phyloP scores from a whole-genome alignment of 1,140 invertebrate genomes.

The Drosophila lacertosa region DNA sequence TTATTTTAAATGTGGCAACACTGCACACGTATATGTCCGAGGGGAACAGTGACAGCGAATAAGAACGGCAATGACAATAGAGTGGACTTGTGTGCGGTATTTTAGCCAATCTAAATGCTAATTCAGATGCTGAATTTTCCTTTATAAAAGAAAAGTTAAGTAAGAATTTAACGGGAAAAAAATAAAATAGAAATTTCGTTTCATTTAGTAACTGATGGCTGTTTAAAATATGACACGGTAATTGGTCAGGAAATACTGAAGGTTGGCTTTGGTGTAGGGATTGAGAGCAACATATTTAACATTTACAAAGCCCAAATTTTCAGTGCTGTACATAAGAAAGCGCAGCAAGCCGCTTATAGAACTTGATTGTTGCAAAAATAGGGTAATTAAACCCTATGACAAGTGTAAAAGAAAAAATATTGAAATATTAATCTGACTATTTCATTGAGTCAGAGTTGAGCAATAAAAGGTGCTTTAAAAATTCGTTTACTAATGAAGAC shows the following conservation, averaged over 20 bases:
- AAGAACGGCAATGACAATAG: constrained; percentile 7
- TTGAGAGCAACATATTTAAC: not conserved
- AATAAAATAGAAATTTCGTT: constrained; percentile 24
- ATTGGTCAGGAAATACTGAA: too few relatives aligned
- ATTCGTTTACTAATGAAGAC: too few relatives aligned
- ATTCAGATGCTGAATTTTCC: constrained; percentile 2
- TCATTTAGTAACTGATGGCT: constrained; percentile 2
- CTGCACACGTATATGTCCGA: not conserved
- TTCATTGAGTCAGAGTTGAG: too few relatives aligned
- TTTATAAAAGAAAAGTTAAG: not conserved
- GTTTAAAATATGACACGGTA: constrained; percentile 18
- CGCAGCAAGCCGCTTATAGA: too few relatives aligned
- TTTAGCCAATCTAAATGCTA: not conserved
- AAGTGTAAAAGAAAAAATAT: too few relatives aligned
- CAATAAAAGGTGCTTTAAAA: too few relatives aligned
- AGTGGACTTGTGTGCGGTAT: constrained; percentile 8
- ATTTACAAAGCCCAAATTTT: constrained; percentile 2
- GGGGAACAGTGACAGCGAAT: too few relatives aligned
- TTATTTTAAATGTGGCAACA: not conserved
- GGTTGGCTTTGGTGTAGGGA: too few relatives aligned
- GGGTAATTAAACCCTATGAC: too few relatives aligned
- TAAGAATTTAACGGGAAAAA: not conserved
- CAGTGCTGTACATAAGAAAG: constrained; percentile 2
- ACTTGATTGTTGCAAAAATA: too few relatives aligned
- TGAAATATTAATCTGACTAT: too few relatives aligned